Base-by-base conservation (phyloP, 1,140 invertebrate genomes). In the Calephelis nemesis region DNA sequence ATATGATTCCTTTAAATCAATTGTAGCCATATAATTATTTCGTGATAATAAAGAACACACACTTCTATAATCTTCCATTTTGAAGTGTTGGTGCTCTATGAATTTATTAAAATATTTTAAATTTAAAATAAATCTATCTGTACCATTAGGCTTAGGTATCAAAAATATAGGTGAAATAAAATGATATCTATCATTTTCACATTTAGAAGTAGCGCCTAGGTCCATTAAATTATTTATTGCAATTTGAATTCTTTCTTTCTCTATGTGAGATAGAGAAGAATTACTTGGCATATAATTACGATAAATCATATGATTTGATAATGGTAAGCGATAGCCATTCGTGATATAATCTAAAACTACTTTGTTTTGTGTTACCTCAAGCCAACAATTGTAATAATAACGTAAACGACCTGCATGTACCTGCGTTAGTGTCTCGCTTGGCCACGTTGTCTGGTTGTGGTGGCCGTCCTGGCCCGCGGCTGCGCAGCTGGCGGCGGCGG, bases 351-450 rank as follows among this genome's bases (percentile, higher is more conserved):
- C 54, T 10, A 77, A 48, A n/a, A 79, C 47, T 7, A 64, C 13
- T 0, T 12, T 2, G 42, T 79, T 76, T 7, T 62, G 48, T 1
- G 77, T 82, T 8, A 82, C 65, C 7, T 60, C 63, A 7, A 45
- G 9, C 77, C 79, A 79, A 63, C 77, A 79, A 52, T 78, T 58
- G 68, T 74, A 76, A 74, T 75, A 78, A 10, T 67, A 47, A 0
- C 45, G 40, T 42, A 82, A 47, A 70, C 76, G 68, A 15, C 78
- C 80, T 19, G 76, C 75, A 54, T 74, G 76, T 74, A 76, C 78
- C 76, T 75, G 50, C 9, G 60, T 62, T 74, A 69, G 9, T 74
- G 72, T 11, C 30, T 65, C 40, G 67, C 13, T 19, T 19, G 64
- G 8, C 65, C 69, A 70, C 60, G 63, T 42, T 12, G 62, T 13